Base-by-base conservation (phyloP, 1,140 invertebrate genomes). In the Agrypnia vestita region DNA sequence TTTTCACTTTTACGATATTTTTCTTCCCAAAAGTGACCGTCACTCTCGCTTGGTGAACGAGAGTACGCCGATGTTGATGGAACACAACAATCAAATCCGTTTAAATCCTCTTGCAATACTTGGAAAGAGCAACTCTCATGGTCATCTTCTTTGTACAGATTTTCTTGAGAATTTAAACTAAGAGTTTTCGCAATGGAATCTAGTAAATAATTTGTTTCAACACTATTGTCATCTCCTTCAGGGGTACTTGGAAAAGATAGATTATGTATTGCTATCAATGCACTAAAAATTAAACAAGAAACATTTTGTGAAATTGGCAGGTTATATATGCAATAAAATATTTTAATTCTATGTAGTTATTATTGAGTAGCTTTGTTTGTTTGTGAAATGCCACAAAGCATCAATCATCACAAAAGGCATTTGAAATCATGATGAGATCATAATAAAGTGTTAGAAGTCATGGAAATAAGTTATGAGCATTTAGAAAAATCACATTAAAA, bases 181-280 rank as follows among this genome's bases (percentile, higher is more conserved):
- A 77, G 62, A 7, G 76, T 67, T 46, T 43, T n/a, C 6, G 61
- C 76, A 1, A 77, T 77, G 44, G 76, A 67, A n/a, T 77, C 76
- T 10, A 77, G 47, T 7, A 77, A 35, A 35, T 51, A 46, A 25
- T 77, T 69, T 6, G 76, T 67, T 56, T 74, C 71, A 13, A 43
- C 13, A 17, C 53, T 61, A 17, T 7, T 49, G 59, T 62, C 25
- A 49, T 76, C 74, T 7, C 7, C 44, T n/a, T 74, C 51, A 56
- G 51, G 55, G 44, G 72, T 74, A 35, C 15, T 74, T 3, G 72
- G 72, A 44, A 51, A 69, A 1, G 64, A 71, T 35, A 49, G 49
- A 25, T 62, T 71, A 47, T 71, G 46, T 35, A 35, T 35, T 35
- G 25, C 25, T 35, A 35, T 3, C 6, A 35, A 35, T 35, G 6